These are phyloP conservation scores for Deroptyus accipitrinus DNA, from an alignment of 2,113 vertebrate genomes.

Conservation along the genomic window DNA sequence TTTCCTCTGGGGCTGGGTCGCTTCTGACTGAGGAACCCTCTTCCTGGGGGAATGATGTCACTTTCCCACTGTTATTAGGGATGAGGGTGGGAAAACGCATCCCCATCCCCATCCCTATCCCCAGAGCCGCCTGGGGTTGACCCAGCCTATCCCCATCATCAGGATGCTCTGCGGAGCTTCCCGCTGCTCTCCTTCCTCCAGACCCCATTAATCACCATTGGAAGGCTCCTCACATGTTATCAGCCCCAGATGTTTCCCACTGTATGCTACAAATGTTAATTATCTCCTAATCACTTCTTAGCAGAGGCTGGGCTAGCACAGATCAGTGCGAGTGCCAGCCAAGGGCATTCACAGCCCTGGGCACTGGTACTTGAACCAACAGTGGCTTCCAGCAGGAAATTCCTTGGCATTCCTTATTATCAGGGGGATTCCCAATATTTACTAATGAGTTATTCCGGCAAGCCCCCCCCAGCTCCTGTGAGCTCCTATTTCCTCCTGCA, in stretches of 20 bases:
- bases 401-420: not conserved
- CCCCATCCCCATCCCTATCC: accelerated
- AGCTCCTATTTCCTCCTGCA: not conserved
- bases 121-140: accelerated
- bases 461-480: not conserved
- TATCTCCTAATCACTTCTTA: slow-evolving; percentile 73
- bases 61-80: not conserved
- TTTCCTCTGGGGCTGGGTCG: not conserved
- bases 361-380: not conserved
- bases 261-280: slow-evolving; percentile 75
- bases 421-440: not conserved
- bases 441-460: accelerated
- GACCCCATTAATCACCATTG: slow-evolving; percentile 12
- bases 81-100: not conserved
- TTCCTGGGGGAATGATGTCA: accelerated
- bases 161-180: accelerated
- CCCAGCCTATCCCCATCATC: not conserved
- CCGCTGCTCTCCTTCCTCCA: not conserved
- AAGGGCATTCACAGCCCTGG: slow-evolving; percentile 14
- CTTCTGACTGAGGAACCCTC: not conserved
- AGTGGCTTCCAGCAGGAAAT: not conserved
- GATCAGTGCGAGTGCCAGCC: not conserved
- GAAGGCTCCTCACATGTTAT: not conserved
- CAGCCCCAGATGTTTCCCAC: slow-evolving; percentile 72
- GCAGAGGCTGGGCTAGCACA: slow-evolving; percentile 16